These are phyloP conservation scores for Andrena fulva DNA, from an alignment of 2,888 invertebrate species.

Conservation along the genomic window DNA sequence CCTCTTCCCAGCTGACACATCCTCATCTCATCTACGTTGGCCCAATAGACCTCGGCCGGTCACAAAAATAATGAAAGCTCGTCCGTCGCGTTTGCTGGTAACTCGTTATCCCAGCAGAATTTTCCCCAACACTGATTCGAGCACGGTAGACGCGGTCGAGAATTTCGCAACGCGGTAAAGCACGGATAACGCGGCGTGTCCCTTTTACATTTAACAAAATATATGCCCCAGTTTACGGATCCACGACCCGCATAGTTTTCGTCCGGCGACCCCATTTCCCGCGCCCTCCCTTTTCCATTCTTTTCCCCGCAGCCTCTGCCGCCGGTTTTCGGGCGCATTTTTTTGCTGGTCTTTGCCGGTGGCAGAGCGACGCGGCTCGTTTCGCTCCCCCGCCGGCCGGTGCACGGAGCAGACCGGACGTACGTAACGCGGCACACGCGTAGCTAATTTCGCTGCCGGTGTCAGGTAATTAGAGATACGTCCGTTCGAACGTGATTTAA, in stretches of 20 bases:
- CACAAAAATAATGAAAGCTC: not conserved
- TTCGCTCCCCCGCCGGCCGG: conserved; percentile 17
- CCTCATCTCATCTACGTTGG: too few relatives aligned
- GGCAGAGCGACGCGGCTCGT: conserved; percentile 37
- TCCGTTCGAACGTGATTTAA: conserved; percentile 68
- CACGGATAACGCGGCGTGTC: conserved; percentile 25
- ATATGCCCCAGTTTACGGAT: conserved; percentile 23
- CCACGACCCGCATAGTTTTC: conserved; percentile 44
- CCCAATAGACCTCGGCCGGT: too few relatives aligned
- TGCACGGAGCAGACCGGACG: not conserved
- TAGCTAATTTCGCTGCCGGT: conserved; percentile 65
- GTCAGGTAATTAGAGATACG: conserved; percentile 67
- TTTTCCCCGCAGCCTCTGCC: conserved; percentile 10
- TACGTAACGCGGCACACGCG: conserved; percentile 25
- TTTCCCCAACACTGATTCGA: not conserved
- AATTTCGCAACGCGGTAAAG: conserved; percentile 19
- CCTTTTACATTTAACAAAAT: conserved; percentile 51
- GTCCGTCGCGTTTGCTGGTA: not conserved
- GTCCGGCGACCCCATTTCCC: conserved; percentile 39
- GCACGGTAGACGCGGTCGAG: not conserved
- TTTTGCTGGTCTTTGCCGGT: conserved; percentile 39
- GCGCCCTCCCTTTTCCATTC: conserved; percentile 19
- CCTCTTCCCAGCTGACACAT: too few relatives aligned
- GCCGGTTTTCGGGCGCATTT: conserved; percentile 31
- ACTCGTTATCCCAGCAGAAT: not conserved